Base-by-base conservation (phyloP, 2,113 vertebrate species). In the Collichthys lucidus region DNA sequence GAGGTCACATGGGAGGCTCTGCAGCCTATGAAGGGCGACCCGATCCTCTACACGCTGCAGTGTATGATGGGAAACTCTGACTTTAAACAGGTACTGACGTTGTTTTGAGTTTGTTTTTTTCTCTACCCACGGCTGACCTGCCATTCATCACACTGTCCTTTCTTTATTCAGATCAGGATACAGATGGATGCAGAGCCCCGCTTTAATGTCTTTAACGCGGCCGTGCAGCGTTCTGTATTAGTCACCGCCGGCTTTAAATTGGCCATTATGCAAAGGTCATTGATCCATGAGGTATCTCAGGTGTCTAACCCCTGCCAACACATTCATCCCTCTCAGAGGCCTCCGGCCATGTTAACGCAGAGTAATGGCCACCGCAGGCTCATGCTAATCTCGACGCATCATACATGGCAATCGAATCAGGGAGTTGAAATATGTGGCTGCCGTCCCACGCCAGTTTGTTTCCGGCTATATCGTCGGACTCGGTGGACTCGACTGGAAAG, bases 1-100 rank as follows among this genome's bases (percentile, higher is more conserved):
- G 97, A 99, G 82, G 95, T 99, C 84, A 93, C 93, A 1, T 99
- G 98, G 98, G 98, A 99, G 88, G 87, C 95, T 82, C 92, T 98
- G 80, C 92, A 90, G 24, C 96, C 96, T 78, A 98, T 99, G 98
- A 99, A 98, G 87, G 97, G 97, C 31, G 98, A 99, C 92, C 96
- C 97, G 19, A 82, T 99, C 86, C 95, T 97, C 92, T 99, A 99
- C 92, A 96, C 95, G 88, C 93, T 99, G 94, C 98, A 99, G 90
- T 95, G 95, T 92, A 98, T 98, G 96, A 92, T 96, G 90, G 98
- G 97, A 80, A 98, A 98, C 92, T 96, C 97, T 0, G 98, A 99
- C 72, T 99, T 98, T 92, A 99, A 96, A 94, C 98, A 99, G 98
- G 98, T 99, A 96, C 70, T 7, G 49, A 42, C 10, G 0, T 14